Conservation (phyloP, 30 jellyfish, hydroid and myxozoan genomes). For the Rhopilema esculentum region DNA sequence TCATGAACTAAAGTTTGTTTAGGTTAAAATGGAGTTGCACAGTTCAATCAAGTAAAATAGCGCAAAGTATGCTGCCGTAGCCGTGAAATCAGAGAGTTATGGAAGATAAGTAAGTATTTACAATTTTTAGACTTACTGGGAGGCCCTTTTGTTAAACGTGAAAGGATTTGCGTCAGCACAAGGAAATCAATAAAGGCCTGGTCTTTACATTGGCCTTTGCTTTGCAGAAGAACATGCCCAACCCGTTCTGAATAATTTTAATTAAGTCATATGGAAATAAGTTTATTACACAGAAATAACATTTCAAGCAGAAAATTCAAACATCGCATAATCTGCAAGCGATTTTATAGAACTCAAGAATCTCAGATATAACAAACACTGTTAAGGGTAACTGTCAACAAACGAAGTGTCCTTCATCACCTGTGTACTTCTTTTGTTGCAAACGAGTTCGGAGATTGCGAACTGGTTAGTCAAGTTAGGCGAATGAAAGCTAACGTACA, state of each 20-base stretch:
- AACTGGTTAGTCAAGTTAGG: neutral
- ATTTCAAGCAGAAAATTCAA: neutral
- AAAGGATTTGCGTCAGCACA: neutral
- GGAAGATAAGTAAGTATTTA: neutral
- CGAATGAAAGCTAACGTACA: neutral
- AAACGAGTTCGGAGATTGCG: neutral
- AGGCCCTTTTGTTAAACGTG: neutral
- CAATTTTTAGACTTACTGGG: neutral
- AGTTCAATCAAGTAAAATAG: neutral
- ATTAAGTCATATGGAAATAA: neutral
- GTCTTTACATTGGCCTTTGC: neutral
- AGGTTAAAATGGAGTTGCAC: slow-evolving; percentile 12
- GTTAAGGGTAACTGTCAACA: neutral
- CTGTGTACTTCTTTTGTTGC: neutral
- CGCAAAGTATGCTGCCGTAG: neutral
- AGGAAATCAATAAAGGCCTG: neutral
- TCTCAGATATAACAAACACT: neutral
- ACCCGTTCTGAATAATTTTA: neutral
- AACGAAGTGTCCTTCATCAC: neutral
- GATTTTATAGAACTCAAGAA: neutral
- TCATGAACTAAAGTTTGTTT: slow-evolving; percentile 32
- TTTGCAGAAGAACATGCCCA: neutral
- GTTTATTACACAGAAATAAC: neutral
- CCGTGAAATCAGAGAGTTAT: neutral
- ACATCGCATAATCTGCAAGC: neutral